Base-by-base conservation (phyloP, 2,113 vertebrate genomes). In the Condylura cristata region DNA sequence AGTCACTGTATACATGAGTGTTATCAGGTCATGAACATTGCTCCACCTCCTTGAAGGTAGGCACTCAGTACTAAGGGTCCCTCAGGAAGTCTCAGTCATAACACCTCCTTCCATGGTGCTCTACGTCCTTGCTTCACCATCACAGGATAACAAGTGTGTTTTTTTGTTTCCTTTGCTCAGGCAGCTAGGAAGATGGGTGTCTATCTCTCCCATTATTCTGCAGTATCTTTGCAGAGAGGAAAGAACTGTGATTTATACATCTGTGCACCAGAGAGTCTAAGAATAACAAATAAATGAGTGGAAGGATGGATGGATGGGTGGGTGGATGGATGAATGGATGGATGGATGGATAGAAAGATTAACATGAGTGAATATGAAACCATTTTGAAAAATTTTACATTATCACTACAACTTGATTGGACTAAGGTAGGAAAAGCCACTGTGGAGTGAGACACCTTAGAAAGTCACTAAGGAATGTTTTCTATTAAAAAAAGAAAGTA, bases 381-480 rank as follows among this genome's bases (percentile, higher is more conserved):
- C 12, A 44, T 84, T 72, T 48, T 4, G 5, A 22, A 51, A 39
- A 83, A 20, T 44, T 7, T 26, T 37, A 10, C 8, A 22, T 46
- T 51, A 75, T 68, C 28, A 66, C 12, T 13, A n/a, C 60, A 14
- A 46, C 17, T 58, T 84, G 58, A 9, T 51, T 72, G 39, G 58
- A 12, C 39, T 34, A 80, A 74, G 71, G 14, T 58, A 28, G 12
- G 44, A 32, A 63, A 63, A 60, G 30, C 17, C 20, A 8, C 44
- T 20, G 10, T 32, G 24, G 48, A 34, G 6, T 75, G 24, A 20
- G 6, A 53, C 16, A 18, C 51, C 75, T 71, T 66, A 83, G 61
- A 80, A 88, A 74, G 26, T 39, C 83, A 16, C 30, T 74, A 71
- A 76, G 82, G 26, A 10, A 20, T 34, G 3, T 41, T 83, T 95